Evolutionary conservation across 53 echinoderm and acorn worm genomes (phyloP).

Genomic region (Actinopyga echinites): DNA sequence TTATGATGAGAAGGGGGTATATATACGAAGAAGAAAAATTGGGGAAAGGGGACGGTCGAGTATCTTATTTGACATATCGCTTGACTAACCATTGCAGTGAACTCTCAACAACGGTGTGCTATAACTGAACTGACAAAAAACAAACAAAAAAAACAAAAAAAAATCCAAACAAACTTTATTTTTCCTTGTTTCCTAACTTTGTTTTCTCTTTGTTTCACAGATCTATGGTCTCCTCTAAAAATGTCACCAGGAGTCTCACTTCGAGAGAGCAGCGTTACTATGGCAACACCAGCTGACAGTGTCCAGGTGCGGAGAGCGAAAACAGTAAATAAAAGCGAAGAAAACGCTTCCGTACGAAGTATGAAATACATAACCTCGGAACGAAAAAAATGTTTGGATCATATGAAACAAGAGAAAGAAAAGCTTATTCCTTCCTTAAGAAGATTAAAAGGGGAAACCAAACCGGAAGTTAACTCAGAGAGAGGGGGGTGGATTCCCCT

Average conservation of each 20-base stretch:
- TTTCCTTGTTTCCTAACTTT: too few species aligned
- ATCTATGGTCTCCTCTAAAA: too few species aligned
- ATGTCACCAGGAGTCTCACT: too few species aligned
- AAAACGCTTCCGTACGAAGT: neutral
- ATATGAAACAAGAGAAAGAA: neutral
- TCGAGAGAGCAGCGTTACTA: neutral
- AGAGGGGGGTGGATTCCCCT: neutral
- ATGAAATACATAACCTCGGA: neutral
- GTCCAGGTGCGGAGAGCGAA: slow-evolving; percentile 1
- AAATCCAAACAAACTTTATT: too few species aligned
- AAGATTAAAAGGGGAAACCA: neutral
- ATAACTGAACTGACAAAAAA: neutral
- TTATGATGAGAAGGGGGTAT: too few species aligned
- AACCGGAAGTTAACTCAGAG: neutral
- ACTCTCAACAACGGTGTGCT: too few species aligned
- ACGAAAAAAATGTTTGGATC: neutral
- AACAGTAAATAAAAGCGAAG: neutral
- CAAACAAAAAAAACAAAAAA: neutral
- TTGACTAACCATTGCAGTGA: too few species aligned
- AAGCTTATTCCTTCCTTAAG: neutral
- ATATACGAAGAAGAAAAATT: too few species aligned
- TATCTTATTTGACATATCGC: too few species aligned
- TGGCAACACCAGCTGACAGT: neutral
- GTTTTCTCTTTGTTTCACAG: too few species aligned
- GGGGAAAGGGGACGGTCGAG: too few species aligned